These are phyloP conservation scores for Rhopalosiphum padi DNA, from an alignment of 1,140 invertebrate genomes.

Conservation along the genomic window DNA sequence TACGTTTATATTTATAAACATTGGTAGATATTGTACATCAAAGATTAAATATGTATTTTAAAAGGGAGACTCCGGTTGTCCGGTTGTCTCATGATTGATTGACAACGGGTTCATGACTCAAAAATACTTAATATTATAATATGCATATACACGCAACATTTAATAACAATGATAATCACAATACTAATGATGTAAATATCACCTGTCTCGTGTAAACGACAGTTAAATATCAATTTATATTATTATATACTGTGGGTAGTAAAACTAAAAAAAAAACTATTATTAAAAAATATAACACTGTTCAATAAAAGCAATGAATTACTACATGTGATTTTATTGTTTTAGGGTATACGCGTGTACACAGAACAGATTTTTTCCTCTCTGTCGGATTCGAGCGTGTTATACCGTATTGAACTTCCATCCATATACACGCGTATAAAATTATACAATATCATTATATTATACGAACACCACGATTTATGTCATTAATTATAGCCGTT, in stretches of 20 bases:
- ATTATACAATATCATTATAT: neutral
- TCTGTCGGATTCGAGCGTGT: neutral
- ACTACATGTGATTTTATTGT: constrained; percentile 25
- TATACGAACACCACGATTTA: neutral
- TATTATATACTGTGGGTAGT: neutral
- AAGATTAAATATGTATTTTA: neutral
- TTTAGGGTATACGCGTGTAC: neutral
- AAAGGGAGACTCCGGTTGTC: neutral
- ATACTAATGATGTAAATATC: neutral
- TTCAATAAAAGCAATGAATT: neutral
- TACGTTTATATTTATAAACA: neutral
- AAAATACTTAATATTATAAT: neutral
- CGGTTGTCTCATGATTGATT: neutral
- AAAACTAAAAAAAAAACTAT: constrained; percentile 21
- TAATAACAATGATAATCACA: neutral
- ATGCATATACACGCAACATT: neutral
- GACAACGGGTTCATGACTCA: neutral
- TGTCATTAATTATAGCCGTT: constrained; percentile 14
- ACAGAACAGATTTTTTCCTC: constrained; percentile 25
- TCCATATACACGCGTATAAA: neutral
- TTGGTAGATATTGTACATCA: neutral
- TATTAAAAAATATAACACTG: neutral
- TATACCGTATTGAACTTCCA: neutral
- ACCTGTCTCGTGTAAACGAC: neutral
- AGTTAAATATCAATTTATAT: constrained; percentile 32